Evolutionary conservation across 2,113 vertebrate genomes (phyloP), one percentile per base, ranked within the genome.

Genomic region (Nesoenas mayeri): DNA sequence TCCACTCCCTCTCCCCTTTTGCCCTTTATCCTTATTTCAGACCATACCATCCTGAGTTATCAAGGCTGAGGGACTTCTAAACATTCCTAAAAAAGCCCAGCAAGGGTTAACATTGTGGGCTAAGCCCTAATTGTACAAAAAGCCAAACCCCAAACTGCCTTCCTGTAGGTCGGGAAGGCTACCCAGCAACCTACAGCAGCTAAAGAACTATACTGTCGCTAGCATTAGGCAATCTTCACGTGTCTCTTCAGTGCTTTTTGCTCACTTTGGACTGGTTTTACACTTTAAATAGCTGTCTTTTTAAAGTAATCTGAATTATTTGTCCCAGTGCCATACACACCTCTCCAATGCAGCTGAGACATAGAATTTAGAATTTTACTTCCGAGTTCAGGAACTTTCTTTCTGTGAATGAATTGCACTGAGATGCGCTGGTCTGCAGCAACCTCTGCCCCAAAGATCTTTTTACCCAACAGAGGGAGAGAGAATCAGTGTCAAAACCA

Each of bases 1-100:
- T 58, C 40, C 2, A 1, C 12, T 93, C 58, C 34, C 32, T 74
- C 81, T 85, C 67, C 60, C 65, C 91, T 95, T 92, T 88, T 75
- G 56, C 85, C 94, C 88, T 94, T 92, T 89, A 89, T 93, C 90
- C 79, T 53, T 50, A 32, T 42, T 77, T 73, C 88, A 84, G n/a
- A 51, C 18, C 11, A 21, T 2, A 67, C 29, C 64, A 66, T 19
- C 71, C 34, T 9, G 42, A 83, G 40, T 32, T 38, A 58, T 18
- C 51, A 56, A 51, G 60, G 67, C 60, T 11, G 8, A 89, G 36
- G n/a, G 42, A 61, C 75, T 79, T 34, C 7, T 36, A 36, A 65
- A 25, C 20, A 31, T n/a, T 60, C 2, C 0, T 7, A 32, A 34
- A 85, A 71, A 79, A 83, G 74, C 70, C 40, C 85, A 38, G 56